Percentiles rank a stretch among this genome's conserved stretches.
phyloP scores from a whole-genome alignment of 2,888 invertebrate genomes.

The Netelia fuscicornis region DNA sequence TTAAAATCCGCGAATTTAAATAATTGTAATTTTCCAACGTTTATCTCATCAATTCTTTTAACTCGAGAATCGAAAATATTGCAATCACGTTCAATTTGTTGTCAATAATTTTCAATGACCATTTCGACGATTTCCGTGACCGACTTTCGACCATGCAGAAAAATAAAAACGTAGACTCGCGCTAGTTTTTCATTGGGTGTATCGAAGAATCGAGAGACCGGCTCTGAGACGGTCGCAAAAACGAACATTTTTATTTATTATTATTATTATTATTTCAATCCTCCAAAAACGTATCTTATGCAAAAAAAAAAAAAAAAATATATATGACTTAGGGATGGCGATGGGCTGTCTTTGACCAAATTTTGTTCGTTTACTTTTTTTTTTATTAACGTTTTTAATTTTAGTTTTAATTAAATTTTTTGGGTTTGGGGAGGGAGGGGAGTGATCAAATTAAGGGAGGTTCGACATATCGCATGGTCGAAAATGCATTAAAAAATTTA shows the following conservation, averaged over 20 bases:
- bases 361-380: conserved; percentile 8
- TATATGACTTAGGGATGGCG: no score
- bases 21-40: background rate
- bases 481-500: no score
- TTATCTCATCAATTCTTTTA: background rate
- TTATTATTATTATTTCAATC: no score
- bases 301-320: no score
- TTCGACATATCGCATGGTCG: no score
- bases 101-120: conserved; percentile 12
- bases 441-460: no score
- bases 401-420: background rate
- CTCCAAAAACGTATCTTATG: no score
- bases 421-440: background rate
- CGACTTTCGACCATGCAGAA: conserved; percentile 40
- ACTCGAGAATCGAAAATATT: no score
- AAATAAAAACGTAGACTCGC: conserved; percentile 19
- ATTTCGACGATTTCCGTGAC: conserved; percentile 48
- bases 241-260: no score
- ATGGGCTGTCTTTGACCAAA: conserved; percentile 31
- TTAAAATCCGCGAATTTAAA: conserved; percentile 1
- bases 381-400: background rate
- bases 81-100: background rate
- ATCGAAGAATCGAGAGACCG: conserved; percentile 12
- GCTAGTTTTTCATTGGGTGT: background rate
- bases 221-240: conserved; percentile 5